phyloP scores from a whole-genome alignment of 2,797 vertebrate species.

The Bovichtus diacanthus region DNA sequence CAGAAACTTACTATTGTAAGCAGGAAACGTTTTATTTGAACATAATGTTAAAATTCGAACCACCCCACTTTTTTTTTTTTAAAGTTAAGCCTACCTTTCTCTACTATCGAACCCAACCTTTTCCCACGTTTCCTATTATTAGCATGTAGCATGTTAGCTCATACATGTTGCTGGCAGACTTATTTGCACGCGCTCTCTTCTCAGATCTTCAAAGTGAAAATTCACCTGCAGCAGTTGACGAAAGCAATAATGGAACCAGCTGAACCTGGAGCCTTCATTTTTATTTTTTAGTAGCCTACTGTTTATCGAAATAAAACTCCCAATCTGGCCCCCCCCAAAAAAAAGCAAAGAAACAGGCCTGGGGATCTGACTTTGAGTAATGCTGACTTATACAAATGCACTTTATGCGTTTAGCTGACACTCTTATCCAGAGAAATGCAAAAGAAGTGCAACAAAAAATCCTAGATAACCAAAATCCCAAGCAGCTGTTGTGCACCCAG shows the following conservation, averaged over 20 bases:
- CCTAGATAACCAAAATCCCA: slow-evolving; percentile 36
- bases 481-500: slow-evolving; percentile 39
- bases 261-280: too few species aligned
- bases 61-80: too few species aligned
- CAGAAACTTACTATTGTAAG: too few species aligned
- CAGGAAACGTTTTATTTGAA: neutral
- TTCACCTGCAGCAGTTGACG: too few species aligned
- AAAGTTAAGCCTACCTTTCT: too few species aligned
- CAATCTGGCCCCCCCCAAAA: slow-evolving; percentile 1
- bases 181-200: too few species aligned
- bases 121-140: neutral
- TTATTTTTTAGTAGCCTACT: too few species aligned
- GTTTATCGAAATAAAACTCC: slow-evolving; percentile 30
- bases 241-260: too few species aligned
- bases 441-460: slow-evolving; percentile 17
- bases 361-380: slow-evolving; percentile 22
- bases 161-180: too few species aligned
- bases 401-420: slow-evolving; percentile 40
- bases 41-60: neutral
- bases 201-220: too few species aligned
- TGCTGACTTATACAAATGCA: slow-evolving; percentile 51
- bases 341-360: slow-evolving; percentile 7
- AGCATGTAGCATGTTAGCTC: slow-evolving; percentile 24
- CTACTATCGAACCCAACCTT: too few species aligned
- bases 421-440: slow-evolving; percentile 38